Base-by-base conservation (phyloP, 2,797 vertebrate species). In the Dendrocincla tyrannina region DNA sequence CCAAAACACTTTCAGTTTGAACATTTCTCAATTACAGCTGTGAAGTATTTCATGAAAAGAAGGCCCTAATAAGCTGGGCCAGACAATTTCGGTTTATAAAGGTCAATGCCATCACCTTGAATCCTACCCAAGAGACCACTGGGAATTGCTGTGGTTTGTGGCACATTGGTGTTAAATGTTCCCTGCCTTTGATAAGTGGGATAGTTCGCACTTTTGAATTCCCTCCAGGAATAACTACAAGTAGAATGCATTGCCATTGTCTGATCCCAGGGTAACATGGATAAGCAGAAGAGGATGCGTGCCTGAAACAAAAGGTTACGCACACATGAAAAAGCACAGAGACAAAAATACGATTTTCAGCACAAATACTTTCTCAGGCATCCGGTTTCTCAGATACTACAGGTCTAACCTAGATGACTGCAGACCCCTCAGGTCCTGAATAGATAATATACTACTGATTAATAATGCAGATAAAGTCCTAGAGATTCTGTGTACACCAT, bases 171-270 rank as follows among this genome's bases (percentile, higher is more conserved):
- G 85, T 69, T 94, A 94, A 91, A 86, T 73, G 69, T 92, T 92
- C 66, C 69, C 47, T 18, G n/a, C 55, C 56, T 91, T 88, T 93
- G 76, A 83, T 86, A 96, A 95, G 91, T 82, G 73, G 69, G 76
- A 75, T 73, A 88, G 85, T 59, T 95, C 1, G 0, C 0, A 0
- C 73, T 89, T 95, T 81, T 88, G 84, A 90, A 94, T 95, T 91
- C 95, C 91, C 91, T 90, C 27, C 53, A 94, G 92, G 89, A 96
- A 91, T 25, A 94, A 73, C 85, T 92, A 60, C 91, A 90, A 89
- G 88, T 44, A 70, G 88, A 93, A 95, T 2, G 1, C 39, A 39
- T 41, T 85, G 76, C 55, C 76, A 20, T 88, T 92, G 47, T 90
- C 73, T 86, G 67, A 86, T 91, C 66, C 76, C 69, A 86, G 82